Evolutionary conservation across 1,140 invertebrate genomes (phyloP).

Genomic region (Ephestia elutella): DNA sequence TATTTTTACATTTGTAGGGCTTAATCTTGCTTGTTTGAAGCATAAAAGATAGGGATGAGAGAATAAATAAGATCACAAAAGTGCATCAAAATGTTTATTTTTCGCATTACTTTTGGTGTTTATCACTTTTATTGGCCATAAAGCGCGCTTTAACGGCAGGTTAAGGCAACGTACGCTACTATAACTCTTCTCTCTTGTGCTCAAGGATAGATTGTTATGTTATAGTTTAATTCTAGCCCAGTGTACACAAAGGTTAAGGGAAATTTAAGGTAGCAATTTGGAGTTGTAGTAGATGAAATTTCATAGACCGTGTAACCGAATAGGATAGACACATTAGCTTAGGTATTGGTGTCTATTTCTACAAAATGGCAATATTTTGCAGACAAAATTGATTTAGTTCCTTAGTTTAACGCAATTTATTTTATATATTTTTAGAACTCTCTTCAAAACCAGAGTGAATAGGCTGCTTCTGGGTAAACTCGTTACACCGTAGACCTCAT

Average conservation of each 20-base stretch:
- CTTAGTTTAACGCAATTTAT: too few relatives aligned
- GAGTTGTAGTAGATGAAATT: background rate
- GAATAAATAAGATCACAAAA: constrained; percentile 13
- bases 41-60: background rate
- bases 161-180: constrained; percentile 4
- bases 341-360: too few relatives aligned
- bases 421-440: too few relatives aligned
- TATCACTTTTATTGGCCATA: constrained; percentile 26
- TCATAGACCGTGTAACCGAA: background rate
- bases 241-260: background rate
- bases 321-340: too few relatives aligned
- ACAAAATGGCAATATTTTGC: too few relatives aligned
- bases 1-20: background rate
- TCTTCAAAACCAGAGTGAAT: too few relatives aligned
- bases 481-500: too few relatives aligned
- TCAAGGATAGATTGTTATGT: background rate
- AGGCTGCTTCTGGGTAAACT: too few relatives aligned
- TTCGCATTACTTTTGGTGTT: constrained; percentile 22
- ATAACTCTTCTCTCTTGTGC: background rate
- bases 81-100: constrained; percentile 26
- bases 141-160: constrained; percentile 11
- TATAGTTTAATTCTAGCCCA: background rate
- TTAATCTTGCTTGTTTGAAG: background rate
- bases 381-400: too few relatives aligned
- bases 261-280: background rate